phyloP scores from a whole-genome alignment of 2,113 vertebrate species.

The Etheostoma spectabile region DNA sequence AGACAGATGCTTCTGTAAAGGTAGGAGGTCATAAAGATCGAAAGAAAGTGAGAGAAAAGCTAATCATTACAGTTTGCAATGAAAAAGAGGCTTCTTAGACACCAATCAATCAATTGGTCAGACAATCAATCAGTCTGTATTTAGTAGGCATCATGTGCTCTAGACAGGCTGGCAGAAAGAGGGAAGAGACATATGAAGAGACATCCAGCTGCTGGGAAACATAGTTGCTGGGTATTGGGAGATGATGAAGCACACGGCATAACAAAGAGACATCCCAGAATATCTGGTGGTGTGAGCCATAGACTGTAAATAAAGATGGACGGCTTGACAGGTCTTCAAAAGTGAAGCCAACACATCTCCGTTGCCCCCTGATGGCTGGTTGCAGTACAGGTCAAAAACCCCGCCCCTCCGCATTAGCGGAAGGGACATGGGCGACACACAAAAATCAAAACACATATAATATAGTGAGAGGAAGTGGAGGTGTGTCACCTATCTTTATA shows the following conservation, averaged over 20 bases:
- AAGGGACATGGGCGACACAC: too few species aligned
- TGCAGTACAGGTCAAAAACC: too few species aligned
- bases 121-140: conserved; percentile 69
- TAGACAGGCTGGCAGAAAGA: conserved; percentile 45
- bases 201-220: conserved; percentile 21
- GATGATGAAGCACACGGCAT: conserved; percentile 1
- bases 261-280: conserved; percentile 22
- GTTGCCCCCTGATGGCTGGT: too few species aligned
- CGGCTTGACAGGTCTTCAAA: too few species aligned
- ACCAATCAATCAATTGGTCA: conserved; percentile 61
- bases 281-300: conserved; percentile 7
- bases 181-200: conserved; percentile 6
- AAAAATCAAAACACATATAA: too few species aligned
- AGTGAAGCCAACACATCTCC: too few species aligned
- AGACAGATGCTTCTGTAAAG: conserved; percentile 41
- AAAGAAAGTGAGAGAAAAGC: conserved; percentile 28
- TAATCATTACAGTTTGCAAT: conserved; percentile 72
- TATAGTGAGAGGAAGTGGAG: too few species aligned
- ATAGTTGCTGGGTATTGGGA: not conserved
- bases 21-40: conserved; percentile 25
- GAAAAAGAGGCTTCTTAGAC: conserved; percentile 60
- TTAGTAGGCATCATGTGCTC: conserved; percentile 52
- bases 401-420: too few species aligned
- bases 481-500: too few species aligned
- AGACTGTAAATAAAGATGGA: too few species aligned